phyloP scores from a whole-genome alignment of 2,113 vertebrate genomes.

The Craseonycteris thonglongyai region DNA sequence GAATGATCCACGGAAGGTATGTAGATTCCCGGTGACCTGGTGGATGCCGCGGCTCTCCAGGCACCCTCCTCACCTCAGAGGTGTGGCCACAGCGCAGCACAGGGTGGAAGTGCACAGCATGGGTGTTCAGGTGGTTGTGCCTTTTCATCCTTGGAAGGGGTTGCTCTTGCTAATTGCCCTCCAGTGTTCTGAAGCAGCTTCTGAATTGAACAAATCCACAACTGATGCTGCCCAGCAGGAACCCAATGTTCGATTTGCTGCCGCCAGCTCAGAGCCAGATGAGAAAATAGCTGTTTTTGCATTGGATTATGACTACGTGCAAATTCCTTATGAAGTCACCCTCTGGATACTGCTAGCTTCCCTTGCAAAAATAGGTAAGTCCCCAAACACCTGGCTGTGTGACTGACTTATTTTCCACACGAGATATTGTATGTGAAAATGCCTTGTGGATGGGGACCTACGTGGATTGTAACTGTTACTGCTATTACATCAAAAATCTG shows the following conservation, averaged over 20 bases:
- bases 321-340: conserved; percentile 95
- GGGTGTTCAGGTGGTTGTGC: neutral
- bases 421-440: neutral
- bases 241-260: neutral
- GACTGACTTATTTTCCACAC: neutral
- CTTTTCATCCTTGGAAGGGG: neutral
- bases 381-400: neutral
- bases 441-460: neutral
- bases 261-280: conserved; percentile 63
- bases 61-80: neutral
- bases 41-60: neutral
- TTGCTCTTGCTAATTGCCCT: conserved; percentile 40
- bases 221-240: conserved; percentile 18
- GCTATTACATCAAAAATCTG: neutral
- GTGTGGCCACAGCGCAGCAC: neutral
- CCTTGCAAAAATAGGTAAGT: conserved; percentile 97
- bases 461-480: neutral
- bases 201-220: conserved; percentile 1
- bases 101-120: neutral
- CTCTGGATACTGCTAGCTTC: conserved; percentile 96
- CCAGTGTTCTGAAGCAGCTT: conserved; percentile 35
- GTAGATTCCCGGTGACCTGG: neutral
- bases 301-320: conserved; percentile 89
- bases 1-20: neutral
- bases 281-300: conserved; percentile 83